Conservation (phyloP, 2,797 vertebrate genomes). For the Falco rusticolus region DNA sequence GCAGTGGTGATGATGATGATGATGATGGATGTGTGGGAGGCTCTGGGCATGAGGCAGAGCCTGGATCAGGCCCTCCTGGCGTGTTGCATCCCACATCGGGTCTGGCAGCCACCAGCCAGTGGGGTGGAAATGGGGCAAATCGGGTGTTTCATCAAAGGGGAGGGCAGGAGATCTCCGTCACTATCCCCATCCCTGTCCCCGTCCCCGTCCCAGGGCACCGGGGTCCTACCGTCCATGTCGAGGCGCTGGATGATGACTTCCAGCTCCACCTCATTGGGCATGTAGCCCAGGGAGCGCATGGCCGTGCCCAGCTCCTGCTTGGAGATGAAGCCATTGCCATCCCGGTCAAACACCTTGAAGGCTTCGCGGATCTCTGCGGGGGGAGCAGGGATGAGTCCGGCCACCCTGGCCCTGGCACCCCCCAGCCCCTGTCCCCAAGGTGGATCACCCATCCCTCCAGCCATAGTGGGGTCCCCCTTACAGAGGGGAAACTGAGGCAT, state of each 20-base stretch:
- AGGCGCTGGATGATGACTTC: conserved; percentile 96
- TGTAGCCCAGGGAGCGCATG: conserved; percentile 96
- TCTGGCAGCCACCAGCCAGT: accelerated
- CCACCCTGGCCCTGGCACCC: background rate
- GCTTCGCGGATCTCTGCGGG: conserved; percentile 92
- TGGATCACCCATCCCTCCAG: accelerated
- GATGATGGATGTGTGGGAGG: background rate
- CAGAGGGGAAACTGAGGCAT: background rate
- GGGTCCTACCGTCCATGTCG: conserved; percentile 92
- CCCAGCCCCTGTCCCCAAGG: background rate
- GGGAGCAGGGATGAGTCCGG: background rate
- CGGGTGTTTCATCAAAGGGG: no score
- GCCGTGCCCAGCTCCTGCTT: conserved; percentile 97
- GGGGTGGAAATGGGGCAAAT: accelerated
- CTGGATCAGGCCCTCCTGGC: background rate
- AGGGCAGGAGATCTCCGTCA: accelerated
- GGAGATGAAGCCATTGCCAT: conserved; percentile 96
- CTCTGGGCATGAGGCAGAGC: background rate
- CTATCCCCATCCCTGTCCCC: background rate
- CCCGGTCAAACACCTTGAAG: conserved; percentile 95
- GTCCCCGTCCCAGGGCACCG: accelerated
- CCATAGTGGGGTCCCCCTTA: accelerated
- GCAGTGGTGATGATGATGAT: background rate
- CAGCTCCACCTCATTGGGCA: conserved; percentile 97
- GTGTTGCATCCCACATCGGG: accelerated